A percentile compares a stretch with the other conserved stretches of the same genome.
phyloP scores from a whole-genome alignment of 2,888 invertebrate species.

The Diaphora mendica region DNA sequence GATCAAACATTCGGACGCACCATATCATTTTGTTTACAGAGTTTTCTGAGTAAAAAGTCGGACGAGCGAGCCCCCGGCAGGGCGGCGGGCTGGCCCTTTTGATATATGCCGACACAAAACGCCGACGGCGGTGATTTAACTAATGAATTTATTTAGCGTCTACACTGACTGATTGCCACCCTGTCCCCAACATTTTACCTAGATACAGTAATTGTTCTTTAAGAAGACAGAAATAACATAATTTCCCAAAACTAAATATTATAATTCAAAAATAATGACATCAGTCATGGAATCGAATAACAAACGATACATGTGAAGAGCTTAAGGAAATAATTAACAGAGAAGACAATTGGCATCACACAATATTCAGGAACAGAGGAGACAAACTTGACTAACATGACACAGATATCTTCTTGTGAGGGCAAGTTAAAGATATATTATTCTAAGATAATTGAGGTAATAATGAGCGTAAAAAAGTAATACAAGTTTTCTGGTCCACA shows the following conservation, averaged over 20 bases:
- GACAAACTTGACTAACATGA: neutral
- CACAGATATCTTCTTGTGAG: neutral
- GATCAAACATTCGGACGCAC: slow-evolving; percentile 84
- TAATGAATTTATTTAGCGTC: slow-evolving; percentile 87
- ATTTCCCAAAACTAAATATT: neutral
- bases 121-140: slow-evolving; percentile 87
- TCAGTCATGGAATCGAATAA: neutral
- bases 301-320: neutral
- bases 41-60: slow-evolving; percentile 85
- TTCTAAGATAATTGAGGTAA: neutral
- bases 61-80: slow-evolving; percentile 79
- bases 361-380: neutral
- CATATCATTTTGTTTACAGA: slow-evolving; percentile 86
- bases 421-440: neutral
- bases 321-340: neutral
- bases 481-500: neutral
- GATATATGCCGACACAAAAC: slow-evolving; percentile 85
- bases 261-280: neutral
- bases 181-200: slow-evolving; percentile 53
- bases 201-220: slow-evolving; percentile 39
- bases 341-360: neutral
- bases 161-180: slow-evolving; percentile 71
- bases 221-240: slow-evolving; percentile 18
- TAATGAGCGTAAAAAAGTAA: neutral
- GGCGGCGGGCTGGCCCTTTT: slow-evolving; percentile 78